phyloP scores from a whole-genome alignment of 2,797 vertebrate species.

The Jordanella pulchra region DNA sequence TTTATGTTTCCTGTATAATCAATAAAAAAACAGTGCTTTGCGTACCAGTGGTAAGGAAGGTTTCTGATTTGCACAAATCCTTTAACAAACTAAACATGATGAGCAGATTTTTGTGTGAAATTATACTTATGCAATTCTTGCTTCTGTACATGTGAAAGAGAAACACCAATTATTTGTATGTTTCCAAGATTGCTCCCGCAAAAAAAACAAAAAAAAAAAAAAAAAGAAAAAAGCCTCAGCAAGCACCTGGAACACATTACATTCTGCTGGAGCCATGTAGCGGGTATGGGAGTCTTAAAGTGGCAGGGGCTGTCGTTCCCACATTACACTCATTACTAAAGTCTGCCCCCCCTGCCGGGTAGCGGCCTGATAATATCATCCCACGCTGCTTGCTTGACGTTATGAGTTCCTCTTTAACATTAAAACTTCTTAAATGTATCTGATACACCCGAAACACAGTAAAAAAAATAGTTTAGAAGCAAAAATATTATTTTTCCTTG shows the following conservation, averaged over 20 bases:
- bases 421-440: background rate
- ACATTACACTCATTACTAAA: slow-evolving; percentile 63
- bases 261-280: slow-evolving; percentile 55
- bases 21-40: background rate
- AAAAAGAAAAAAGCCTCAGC: slow-evolving; percentile 4
- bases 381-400: slow-evolving; percentile 9
- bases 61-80: background rate
- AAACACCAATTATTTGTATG: background rate
- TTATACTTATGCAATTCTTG: background rate
- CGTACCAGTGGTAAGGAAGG: slow-evolving; percentile 1
- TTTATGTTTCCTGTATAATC: slow-evolving; percentile 54
- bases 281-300: slow-evolving; percentile 65
- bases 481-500: background rate
- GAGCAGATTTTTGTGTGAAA: background rate
- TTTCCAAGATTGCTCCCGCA: background rate
- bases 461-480: background rate
- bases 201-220: no score
- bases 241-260: slow-evolving; percentile 74
- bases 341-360: slow-evolving; percentile 29
- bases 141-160: background rate
- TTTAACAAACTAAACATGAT: background rate
- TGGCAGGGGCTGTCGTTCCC: slow-evolving; percentile 54
- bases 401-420: slow-evolving; percentile 5
- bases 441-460: background rate
- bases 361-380: slow-evolving; percentile 56